These are phyloP conservation scores for Anthrax anthrax DNA, from an alignment of 2,888 invertebrate genomes.

Conservation along the genomic window DNA sequence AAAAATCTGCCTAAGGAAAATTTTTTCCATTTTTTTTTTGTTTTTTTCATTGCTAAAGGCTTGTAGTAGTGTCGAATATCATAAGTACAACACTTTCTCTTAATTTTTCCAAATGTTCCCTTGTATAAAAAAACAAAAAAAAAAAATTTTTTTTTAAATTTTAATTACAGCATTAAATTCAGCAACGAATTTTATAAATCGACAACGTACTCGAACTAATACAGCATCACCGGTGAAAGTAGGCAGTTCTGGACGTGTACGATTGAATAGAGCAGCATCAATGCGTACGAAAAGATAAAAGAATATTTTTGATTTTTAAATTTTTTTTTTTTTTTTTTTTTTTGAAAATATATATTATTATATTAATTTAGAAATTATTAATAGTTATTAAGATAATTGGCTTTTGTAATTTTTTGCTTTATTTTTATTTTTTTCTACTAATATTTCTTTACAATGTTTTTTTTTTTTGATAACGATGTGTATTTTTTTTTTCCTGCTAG, in stretches of 20 bases:
- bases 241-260: slow-evolving; percentile 12
- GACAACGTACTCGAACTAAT: slow-evolving; percentile 8
- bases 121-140: no score
- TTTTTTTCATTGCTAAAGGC: no score
- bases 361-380: neutral
- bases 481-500: no score
- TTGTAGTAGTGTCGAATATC: no score
- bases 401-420: neutral
- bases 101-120: no score
- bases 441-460: no score
- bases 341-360: neutral
- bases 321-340: no score
- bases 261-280: slow-evolving; percentile 30
- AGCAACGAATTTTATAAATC: slow-evolving; percentile 7
- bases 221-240: neutral
- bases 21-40: no score
- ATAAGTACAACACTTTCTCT: no score
- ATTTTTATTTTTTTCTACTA: no score
- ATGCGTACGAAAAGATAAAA: slow-evolving; percentile 27
- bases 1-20: no score
- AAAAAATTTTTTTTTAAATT: neutral
- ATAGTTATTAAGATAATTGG: neutral
- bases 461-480: no score
- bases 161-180: slow-evolving; percentile 6
- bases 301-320: neutral